Base-by-base conservation (phyloP, 2,888 invertebrate species). In the Sisyra terminalis region DNA sequence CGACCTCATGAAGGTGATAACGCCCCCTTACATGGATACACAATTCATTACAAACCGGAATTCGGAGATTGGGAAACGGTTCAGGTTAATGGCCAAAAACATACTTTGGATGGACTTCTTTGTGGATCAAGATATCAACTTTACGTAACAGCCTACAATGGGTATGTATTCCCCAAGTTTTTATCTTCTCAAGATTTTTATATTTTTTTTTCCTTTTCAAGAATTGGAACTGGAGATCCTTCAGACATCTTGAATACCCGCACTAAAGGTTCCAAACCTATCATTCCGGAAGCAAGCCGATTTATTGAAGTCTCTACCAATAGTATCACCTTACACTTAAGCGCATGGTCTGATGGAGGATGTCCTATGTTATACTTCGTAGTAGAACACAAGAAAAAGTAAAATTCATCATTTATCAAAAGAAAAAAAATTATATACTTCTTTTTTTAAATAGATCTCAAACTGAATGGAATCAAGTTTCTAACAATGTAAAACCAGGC, bases 331-430 rank as follows among this genome's bases (percentile, higher is more conserved):
- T 70, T 96, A 48, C 90, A 92, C 57, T 73, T 96, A 51, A 84
- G 79, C 55, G 83, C 92, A 47, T 96, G 94, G 94, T 80, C 83
- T 46, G 89, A 89, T 60, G 90, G 92, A 43, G 92, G 93, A 46
- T 96, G 94, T 59, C 87, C 90, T 13, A 92, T 96, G 85, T 74
- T 84, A 48, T 88, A 90, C 60, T 94, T 92, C 60, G 90, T 93
- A 48, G 87, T 94, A 40, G 90, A 92, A 64, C 87, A 92, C 59
- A 89, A 88, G 65, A 86, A 86, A 62, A 87, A 85, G 89, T 89
- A 67, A 65, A 10, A 16, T 38, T 11, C 35, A 42, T 43, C 7
- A 16, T 38, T 11, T 36, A 42, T 43, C 7, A 24, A 24, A 24
- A 7, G 24, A 24, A 5, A 24, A 24, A 24, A 24, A 24, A 36